Evolutionary conservation across 2,113 vertebrate genomes (phyloP).

Genomic region (Gambusia affinis): DNA sequence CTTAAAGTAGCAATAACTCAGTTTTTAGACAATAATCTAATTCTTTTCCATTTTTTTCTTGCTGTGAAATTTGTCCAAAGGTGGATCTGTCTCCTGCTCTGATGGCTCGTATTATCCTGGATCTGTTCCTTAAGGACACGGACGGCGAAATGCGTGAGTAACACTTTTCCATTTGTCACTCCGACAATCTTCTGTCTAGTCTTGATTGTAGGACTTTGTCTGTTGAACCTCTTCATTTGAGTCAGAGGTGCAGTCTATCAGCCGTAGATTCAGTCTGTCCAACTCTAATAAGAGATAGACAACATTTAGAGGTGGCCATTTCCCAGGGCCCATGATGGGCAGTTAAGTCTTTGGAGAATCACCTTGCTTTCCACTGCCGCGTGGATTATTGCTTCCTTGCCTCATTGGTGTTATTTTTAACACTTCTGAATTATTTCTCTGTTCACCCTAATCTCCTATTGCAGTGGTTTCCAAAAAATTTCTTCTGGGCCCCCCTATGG

Average conservation of each 20-base stretch:
- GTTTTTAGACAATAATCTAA: background rate
- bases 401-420: constrained; percentile 80
- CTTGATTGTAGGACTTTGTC: constrained; percentile 74
- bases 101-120: constrained; percentile 92
- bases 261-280: constrained; percentile 58
- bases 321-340: constrained; percentile 81
- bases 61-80: constrained; percentile 74
- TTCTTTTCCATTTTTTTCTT: background rate
- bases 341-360: constrained; percentile 82
- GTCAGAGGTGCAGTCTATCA: constrained; percentile 39
- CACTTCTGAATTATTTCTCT: constrained; percentile 58
- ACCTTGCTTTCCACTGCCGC: constrained; percentile 81
- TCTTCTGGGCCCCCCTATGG: no score
- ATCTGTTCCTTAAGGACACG: constrained; percentile 88
- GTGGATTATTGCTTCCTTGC: constrained; percentile 79
- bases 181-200: constrained; percentile 53
- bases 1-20: constrained; percentile 33
- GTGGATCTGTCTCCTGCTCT: constrained; percentile 92
- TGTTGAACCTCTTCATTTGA: constrained; percentile 55
- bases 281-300: constrained; percentile 76
- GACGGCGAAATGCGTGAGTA: constrained; percentile 87
- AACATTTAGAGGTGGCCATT: constrained; percentile 73
- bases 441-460: constrained; percentile 47
- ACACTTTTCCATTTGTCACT: constrained; percentile 48
- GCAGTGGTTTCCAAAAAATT: no score